Evolutionary conservation across 2,113 vertebrate species (phyloP), one percentile per base, ranked within the genome.

Genomic region (Antennarius striatus): DNA sequence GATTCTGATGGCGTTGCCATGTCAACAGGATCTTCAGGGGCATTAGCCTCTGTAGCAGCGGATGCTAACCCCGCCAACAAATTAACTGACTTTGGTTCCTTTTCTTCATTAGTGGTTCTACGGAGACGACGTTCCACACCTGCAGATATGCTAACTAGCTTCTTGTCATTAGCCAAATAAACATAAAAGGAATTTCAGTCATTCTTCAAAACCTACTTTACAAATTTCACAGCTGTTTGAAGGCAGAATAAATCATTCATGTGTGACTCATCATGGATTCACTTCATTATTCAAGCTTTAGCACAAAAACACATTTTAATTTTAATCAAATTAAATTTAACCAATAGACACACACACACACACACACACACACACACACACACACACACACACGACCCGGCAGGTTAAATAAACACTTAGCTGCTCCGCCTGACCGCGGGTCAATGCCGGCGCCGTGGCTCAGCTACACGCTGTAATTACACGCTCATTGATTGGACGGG

Each of bases 401-500:
- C 12, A 42, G 57, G 74, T 82, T 85, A 88, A 82, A 78, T 62
- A 85, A 85, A 85, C 81, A 81, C 63, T 85, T 81, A 77, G 67
- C 71, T 32, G 36, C 77, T 68, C 49, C 36, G 60, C 61, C 57
- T 46, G 69, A 70, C 76, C 67, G 13, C 30, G 10, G 69, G 73
- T 86, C 88, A 77, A 67, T 57, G 61, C 56, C 42, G 52, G 60
- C 17, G 14, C 15, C 40, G 67, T 28, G 54, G 47, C 86, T 83
- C 83, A 80, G 73, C 67, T 61, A 43, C 75, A 65, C 74, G 72
- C 76, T 80, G 82, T 83, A 87, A 87, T 90, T 83, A 83, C 71
- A 65, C 68, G 42, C n/a, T 36, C 54, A 86, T 90, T 65, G 85
- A 90, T 87, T 75, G 69, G 67, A 9, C 22, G 0, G 42, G 42